Evolutionary conservation across 2,113 vertebrate species (phyloP).

Genomic region (Zonotrichia leucophrys): DNA sequence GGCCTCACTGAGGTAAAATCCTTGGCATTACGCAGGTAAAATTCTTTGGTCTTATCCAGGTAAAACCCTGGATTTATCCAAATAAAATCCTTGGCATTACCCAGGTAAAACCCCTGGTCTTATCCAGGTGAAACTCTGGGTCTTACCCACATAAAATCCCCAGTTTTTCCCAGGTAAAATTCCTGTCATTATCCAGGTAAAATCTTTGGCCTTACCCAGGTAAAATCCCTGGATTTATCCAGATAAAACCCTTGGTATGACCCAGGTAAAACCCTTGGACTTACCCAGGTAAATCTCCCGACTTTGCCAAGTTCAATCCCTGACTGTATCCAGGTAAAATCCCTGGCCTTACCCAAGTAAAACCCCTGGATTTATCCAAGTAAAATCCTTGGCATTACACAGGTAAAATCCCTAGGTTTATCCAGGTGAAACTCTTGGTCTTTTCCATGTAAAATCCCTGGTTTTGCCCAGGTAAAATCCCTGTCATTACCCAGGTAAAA

Average conservation of each 20-base stretch:
- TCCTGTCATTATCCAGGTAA: neutral
- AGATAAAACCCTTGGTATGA: no score
- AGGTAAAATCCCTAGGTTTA: neutral
- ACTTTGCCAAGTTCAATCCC: neutral
- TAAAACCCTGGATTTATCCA: no score
- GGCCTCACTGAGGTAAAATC: neutral
- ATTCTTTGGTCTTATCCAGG: neutral
- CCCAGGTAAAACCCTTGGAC: neutral
- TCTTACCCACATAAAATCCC: accelerated
- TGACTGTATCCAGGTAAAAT: accelerated
- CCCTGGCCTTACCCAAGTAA: accelerated
- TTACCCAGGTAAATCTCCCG: neutral
- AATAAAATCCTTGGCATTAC: accelerated
- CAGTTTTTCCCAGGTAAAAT: no score
- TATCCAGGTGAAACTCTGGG: neutral
- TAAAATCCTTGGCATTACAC: neutral
- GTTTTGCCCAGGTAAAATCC: no score
- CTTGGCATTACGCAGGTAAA: no score
- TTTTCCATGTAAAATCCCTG: no score
- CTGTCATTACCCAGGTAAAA: no score
- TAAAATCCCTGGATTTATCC: accelerated
- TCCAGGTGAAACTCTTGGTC: neutral
- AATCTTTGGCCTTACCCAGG: accelerated
- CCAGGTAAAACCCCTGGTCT: accelerated
- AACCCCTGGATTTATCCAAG: no score